phyloP scores from a whole-genome alignment of 1,140 invertebrate genomes.

The Tetramorium alpestre region DNA sequence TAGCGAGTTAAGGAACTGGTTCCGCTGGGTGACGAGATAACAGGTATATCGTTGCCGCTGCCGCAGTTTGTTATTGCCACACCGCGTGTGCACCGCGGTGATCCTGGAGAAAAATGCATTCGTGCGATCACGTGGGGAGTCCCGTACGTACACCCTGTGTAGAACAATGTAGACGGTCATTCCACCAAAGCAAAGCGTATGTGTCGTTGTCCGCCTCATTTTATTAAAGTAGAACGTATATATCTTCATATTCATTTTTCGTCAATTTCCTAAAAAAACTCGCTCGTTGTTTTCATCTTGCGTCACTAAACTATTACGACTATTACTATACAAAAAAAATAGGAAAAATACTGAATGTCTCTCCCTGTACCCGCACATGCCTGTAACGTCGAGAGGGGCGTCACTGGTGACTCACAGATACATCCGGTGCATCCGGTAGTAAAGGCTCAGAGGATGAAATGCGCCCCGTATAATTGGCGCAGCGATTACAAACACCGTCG shows the following conservation, averaged over 20 bases:
- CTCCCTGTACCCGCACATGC: neutral
- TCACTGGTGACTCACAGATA: neutral
- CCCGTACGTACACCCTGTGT: neutral
- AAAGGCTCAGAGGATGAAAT: slow-evolving; percentile 7
- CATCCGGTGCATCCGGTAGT: neutral
- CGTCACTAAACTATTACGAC: neutral
- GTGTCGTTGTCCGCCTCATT: neutral
- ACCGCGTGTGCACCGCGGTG: neutral
- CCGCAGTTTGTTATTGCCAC: slow-evolving; percentile 4
- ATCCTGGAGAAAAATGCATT: neutral
- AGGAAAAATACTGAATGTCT: neutral
- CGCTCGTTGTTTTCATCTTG: neutral
- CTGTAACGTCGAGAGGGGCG: neutral
- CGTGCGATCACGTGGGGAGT: neutral
- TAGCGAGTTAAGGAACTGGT: slow-evolving; percentile 36
- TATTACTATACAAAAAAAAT: too few relatives aligned
- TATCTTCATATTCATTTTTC: neutral
- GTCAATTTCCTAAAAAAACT: neutral
- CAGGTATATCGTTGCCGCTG: slow-evolving; percentile 17
- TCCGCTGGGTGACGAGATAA: slow-evolving; percentile 4
- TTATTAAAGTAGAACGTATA: neutral
- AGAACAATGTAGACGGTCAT: neutral
- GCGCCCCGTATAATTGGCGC: slow-evolving; percentile 3
- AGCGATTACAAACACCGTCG: neutral
- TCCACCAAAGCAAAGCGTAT: neutral